Evolutionary conservation across 2,888 invertebrate species (phyloP).

Genomic region (Aleiodes testaceus): DNA sequence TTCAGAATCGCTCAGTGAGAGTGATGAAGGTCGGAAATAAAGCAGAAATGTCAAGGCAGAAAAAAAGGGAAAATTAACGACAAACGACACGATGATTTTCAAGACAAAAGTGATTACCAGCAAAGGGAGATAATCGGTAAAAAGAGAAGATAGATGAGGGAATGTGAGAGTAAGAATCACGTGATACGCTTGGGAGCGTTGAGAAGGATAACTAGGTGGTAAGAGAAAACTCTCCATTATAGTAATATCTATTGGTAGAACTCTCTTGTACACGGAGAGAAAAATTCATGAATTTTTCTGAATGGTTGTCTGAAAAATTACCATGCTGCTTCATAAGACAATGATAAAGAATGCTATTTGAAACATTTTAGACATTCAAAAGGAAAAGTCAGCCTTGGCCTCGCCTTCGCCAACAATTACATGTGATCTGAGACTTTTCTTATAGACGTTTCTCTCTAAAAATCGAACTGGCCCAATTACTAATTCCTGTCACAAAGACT

Average conservation of each 20-base stretch:
- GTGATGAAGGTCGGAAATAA: background rate
- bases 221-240: slow-evolving; percentile 40
- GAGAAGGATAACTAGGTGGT: slow-evolving; percentile 40
- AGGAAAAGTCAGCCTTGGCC: no score
- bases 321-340: no score
- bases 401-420: no score
- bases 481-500: no score
- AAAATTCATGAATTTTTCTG: no score
- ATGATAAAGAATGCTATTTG: no score
- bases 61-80: background rate
- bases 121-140: slow-evolving; percentile 38
- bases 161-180: slow-evolving; percentile 24
- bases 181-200: slow-evolving; percentile 42
- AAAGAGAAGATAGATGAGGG: slow-evolving; percentile 46
- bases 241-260: slow-evolving; percentile 52
- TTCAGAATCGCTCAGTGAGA: background rate
- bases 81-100: slow-evolving; percentile 19
- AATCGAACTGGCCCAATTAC: no score
- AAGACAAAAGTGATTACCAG: slow-evolving; percentile 26
- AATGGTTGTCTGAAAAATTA: no score
- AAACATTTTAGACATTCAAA: no score
- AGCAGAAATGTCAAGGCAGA: background rate
- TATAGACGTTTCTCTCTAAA: no score
- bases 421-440: no score
- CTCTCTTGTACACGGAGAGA: no score